phyloP scores from a whole-genome alignment of 64 coral and sea anemone species.

The Montipora foliosa region DNA sequence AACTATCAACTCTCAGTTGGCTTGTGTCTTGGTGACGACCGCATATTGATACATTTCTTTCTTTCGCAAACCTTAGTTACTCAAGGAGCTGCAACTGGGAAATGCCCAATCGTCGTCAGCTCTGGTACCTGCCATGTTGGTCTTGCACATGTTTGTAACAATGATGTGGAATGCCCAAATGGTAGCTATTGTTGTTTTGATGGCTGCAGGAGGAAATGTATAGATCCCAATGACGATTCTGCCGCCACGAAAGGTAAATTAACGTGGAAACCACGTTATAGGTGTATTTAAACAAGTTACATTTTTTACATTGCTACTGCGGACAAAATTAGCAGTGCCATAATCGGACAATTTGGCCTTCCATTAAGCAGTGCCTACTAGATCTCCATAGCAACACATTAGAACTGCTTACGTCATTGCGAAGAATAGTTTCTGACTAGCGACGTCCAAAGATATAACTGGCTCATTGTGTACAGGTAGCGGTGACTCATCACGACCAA shows the following conservation, averaged over 20 bases:
- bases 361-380: too few relatives aligned
- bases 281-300: too few relatives aligned
- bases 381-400: too few relatives aligned
- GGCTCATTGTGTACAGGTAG: too few relatives aligned
- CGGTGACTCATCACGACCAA: too few relatives aligned
- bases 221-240: background rate
- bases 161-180: constrained; percentile 54
- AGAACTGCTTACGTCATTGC: background rate
- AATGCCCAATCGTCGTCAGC: constrained; percentile 58
- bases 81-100: constrained; percentile 26
- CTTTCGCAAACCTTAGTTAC: background rate
- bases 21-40: too few relatives aligned
- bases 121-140: constrained; percentile 45
- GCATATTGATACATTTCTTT: background rate
- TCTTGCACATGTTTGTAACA: constrained; percentile 55
- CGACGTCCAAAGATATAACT: too few relatives aligned
- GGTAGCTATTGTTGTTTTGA: constrained; percentile 78
- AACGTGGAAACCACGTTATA: background rate
- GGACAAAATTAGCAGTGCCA: too few relatives aligned
- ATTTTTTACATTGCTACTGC: too few relatives aligned
- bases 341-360: too few relatives aligned
- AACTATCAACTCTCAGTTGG: too few relatives aligned
- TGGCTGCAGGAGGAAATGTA: constrained; percentile 75
- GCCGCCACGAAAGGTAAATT: constrained; percentile 13
- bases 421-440: too few relatives aligned